Conservation (phyloP, 2,888 invertebrate genomes). For the Bruchidius siliquastri region DNA sequence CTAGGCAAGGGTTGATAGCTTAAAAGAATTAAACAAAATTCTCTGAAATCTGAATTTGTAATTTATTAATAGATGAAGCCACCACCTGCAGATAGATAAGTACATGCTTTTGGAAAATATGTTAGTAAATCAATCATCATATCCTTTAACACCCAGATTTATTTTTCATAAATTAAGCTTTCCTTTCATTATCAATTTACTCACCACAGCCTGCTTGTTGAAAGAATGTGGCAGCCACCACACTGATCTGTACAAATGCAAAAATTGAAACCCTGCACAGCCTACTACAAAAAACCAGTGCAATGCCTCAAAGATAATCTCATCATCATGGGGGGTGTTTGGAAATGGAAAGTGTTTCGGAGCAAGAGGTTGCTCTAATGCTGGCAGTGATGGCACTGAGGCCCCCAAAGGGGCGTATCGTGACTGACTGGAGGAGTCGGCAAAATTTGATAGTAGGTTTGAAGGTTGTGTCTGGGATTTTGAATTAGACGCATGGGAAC, state of each 20-base stretch:
- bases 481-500: not conserved
- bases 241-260: slow-evolving; percentile 90
- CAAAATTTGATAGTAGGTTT: slow-evolving; percentile 31
- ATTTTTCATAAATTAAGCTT: not conserved
- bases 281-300: slow-evolving; percentile 76
- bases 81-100: no score
- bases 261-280: slow-evolving; percentile 81
- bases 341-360: slow-evolving; percentile 82
- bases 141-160: no score
- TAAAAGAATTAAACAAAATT: no score
- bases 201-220: slow-evolving; percentile 81
- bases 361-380: slow-evolving; percentile 49
- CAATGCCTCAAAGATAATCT: slow-evolving; percentile 79
- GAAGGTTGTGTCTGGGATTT: slow-evolving; percentile 11
- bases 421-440: slow-evolving; percentile 29
- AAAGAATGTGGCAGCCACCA: slow-evolving; percentile 97
- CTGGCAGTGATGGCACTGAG: slow-evolving; percentile 35
- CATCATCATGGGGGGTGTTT: slow-evolving; percentile 70
- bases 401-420: slow-evolving; percentile 36
- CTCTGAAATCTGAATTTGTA: no score
- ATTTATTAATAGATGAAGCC: no score
- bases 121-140: no score
- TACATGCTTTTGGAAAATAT: no score
- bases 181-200: slow-evolving; percentile 26
- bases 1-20: no score